Conservation (phyloP, 2,113 vertebrate species). For the Grallaria varia region DNA sequence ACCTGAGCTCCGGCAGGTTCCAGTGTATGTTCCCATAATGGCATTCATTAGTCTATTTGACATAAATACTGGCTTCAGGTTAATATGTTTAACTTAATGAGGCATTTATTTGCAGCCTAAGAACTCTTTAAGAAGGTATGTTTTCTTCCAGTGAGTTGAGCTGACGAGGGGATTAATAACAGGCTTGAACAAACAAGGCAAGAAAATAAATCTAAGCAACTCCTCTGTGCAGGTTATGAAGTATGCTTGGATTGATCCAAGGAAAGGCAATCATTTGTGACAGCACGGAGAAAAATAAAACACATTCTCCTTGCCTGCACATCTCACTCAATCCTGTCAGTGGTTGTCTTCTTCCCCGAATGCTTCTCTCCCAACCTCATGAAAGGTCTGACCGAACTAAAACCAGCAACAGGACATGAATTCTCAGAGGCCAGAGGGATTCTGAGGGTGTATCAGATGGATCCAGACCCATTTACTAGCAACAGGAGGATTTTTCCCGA, state of each 20-base stretch:
- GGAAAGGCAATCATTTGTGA: slow-evolving; percentile 43
- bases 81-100: slow-evolving; percentile 72
- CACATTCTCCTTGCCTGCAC: not conserved
- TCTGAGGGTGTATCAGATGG: accelerated
- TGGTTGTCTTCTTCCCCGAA: not conserved
- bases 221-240: slow-evolving; percentile 35
- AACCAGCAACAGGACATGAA: not conserved
- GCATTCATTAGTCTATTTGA: slow-evolving; percentile 57
- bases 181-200: slow-evolving; percentile 54
- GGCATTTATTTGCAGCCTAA: slow-evolving; percentile 67
- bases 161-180: slow-evolving; percentile 72
- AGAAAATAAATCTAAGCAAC: slow-evolving; percentile 62
- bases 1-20: not conserved
- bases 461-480: not conserved
- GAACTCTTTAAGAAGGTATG: slow-evolving; percentile 60
- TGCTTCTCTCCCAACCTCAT: not conserved
- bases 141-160: slow-evolving; percentile 56
- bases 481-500: not conserved
- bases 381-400: not conserved
- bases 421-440: not conserved
- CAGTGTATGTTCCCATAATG: not conserved
- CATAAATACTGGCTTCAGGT: slow-evolving; percentile 58
- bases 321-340: not conserved
- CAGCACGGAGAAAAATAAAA: not conserved
- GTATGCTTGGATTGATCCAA: slow-evolving; percentile 56